Conservation (phyloP, 2,113 vertebrate genomes). For the Cebidichthys violaceus region DNA sequence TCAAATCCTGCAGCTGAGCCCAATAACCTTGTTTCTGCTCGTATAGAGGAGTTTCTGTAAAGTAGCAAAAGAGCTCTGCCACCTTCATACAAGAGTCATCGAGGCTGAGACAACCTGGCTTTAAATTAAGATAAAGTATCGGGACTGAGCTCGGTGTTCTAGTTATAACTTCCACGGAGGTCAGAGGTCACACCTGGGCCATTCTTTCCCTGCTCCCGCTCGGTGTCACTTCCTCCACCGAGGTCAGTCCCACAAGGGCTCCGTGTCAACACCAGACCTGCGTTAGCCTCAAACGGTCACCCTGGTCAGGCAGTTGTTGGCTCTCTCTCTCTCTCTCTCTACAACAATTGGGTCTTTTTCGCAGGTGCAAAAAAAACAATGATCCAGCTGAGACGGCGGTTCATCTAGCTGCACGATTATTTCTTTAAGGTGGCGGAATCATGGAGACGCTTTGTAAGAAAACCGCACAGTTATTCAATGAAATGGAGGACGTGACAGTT, state of each 20-base stretch:
- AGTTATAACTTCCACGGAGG: constrained; percentile 70
- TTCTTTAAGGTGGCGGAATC: background rate
- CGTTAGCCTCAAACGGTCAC: constrained; percentile 53
- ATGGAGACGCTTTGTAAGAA: background rate
- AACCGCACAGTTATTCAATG: constrained; percentile 23
- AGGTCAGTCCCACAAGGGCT: constrained; percentile 73
- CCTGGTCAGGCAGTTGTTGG: constrained; percentile 47
- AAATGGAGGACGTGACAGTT: constrained; percentile 43
- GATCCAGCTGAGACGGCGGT: background rate
- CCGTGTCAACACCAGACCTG: constrained; percentile 50
- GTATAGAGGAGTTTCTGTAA: constrained; percentile 57
- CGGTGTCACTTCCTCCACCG: constrained; percentile 67
- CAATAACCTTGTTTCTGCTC: constrained; percentile 57
- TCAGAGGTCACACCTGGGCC: constrained; percentile 76
- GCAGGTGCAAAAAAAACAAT: background rate
- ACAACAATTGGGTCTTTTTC: constrained; percentile 27
- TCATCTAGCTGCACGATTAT: background rate
- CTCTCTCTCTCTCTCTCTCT: background rate
- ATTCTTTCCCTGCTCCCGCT: constrained; percentile 76
- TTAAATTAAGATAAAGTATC: constrained; percentile 85
- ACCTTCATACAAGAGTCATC: constrained; percentile 53
- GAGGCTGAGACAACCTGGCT: constrained; percentile 58
- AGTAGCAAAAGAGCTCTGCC: constrained; percentile 49
- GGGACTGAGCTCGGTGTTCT: constrained; percentile 60
- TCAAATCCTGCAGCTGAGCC: constrained; percentile 1